Percentiles rank a stretch among this genome's conserved stretches.
phyloP scores from a whole-genome alignment of 1,140 invertebrate species.

The Batillaria attramentaria region DNA sequence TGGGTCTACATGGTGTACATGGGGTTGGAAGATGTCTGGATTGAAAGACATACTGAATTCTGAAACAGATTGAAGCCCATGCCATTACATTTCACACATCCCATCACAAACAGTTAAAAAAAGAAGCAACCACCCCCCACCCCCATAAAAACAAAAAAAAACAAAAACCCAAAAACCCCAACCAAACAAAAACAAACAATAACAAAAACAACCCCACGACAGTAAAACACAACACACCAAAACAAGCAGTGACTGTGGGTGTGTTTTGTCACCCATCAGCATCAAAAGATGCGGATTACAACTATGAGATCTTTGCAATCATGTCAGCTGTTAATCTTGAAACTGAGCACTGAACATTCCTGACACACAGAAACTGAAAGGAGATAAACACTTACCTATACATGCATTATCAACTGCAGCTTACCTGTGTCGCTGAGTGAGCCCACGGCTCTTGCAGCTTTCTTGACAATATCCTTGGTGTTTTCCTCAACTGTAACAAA shows the following conservation, averaged over 20 bases:
- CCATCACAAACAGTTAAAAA: too few species aligned
- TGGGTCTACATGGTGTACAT: constrained; percentile 87
- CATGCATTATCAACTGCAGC: neutral
- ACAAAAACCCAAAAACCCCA: too few species aligned
- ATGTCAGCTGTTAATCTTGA: too few species aligned
- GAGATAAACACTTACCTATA: neutral
- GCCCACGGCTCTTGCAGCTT: constrained; percentile 90
- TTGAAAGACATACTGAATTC: constrained; percentile 99
- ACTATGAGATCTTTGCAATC: neutral
- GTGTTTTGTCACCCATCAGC: neutral
- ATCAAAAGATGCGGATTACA: neutral
- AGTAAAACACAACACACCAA: constrained; percentile 14
- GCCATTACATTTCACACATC: too few species aligned
- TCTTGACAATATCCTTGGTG: constrained; percentile 90
- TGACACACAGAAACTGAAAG: neutral
- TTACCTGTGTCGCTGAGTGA: constrained; percentile 81
- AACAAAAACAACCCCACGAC: too few species aligned
- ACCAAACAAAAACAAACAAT: too few species aligned
- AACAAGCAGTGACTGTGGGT: neutral
- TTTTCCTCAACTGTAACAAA: constrained; percentile 82
- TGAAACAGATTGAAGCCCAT: too few species aligned
- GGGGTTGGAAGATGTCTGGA: constrained; percentile 96
- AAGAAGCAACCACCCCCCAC: too few species aligned
- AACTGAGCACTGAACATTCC: neutral
- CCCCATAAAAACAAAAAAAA: too few species aligned